Base-by-base conservation (phyloP, 2,113 vertebrate genomes). In the Falco punctatus region DNA sequence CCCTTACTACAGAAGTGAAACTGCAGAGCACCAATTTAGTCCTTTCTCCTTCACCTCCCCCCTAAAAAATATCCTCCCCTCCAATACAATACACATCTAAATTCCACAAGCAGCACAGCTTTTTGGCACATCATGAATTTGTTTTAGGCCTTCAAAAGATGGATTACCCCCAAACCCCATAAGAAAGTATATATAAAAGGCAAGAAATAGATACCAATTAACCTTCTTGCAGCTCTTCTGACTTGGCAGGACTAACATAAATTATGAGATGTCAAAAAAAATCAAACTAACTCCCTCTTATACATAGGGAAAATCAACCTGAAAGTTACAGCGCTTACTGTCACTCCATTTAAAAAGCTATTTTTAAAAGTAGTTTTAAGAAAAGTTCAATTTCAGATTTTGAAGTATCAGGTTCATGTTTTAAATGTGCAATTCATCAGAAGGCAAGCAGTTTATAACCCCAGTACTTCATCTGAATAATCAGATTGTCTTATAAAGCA, bases 211-310 rank as follows among this genome's bases (percentile, higher is more conserved):
- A 0, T 67, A 64, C 21, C 58, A 78, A 6, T 15, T 33, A 10
- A n/a, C 13, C 6, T 46, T 44, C 35, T 32, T 0, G 0, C 8
- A 30, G 27, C 30, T 48, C 10, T 66, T 72, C 28, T 38, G 33
- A 13, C 15, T 61, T 69, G 44, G 38, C 12, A 69, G 28, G 9
- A 55, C 70, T 28, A 69, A 61, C 4, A 35, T 42, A 62, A 42
- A 51, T 10, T 33, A 32, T 3, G 3, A 57, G 54, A 15, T 15
- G 3, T 30, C 7, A n/a, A 30, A 51, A n/a, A 51, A 40, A 49
- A 15, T 7, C 15, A 62, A 46, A 55, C 24, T 0, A 73, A 61
- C 5, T 67, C 40, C 38, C 14, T 38, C 20, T 75, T 44, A n/a
- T 2, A 72, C 28, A 74, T 0, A 69, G 2, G n/a, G 5, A 7